These are phyloP conservation scores for Antrozous pallidus DNA, from an alignment of 2,797 vertebrate genomes.

Conservation along the genomic window DNA sequence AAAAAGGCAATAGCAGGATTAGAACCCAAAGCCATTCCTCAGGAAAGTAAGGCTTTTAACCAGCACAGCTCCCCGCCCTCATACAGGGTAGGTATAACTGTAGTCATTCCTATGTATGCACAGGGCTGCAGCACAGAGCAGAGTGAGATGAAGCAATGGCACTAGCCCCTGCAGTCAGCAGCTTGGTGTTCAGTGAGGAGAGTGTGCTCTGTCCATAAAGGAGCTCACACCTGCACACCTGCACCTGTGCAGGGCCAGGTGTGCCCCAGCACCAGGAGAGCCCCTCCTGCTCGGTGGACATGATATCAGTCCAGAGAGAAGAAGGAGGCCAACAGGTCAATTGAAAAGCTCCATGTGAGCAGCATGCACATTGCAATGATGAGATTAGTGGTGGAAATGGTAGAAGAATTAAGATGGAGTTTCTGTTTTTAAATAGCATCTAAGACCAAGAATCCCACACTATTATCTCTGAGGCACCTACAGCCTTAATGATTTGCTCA, in stretches of 20 bases:
- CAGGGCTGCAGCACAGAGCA: accelerated
- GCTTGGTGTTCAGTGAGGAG: not conserved
- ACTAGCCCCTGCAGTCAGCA: not conserved
- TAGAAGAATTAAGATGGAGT: constrained; percentile 48
- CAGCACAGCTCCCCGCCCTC: not conserved
- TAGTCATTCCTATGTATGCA: accelerated
- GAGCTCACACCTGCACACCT: not conserved
- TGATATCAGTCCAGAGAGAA: not conserved
- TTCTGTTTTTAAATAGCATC: constrained; percentile 64
- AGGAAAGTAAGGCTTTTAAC: not conserved
- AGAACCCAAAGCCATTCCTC: not conserved
- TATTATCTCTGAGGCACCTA: not conserved
- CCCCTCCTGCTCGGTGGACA: not conserved
- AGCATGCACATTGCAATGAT: not conserved
- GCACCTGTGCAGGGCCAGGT: too few relatives aligned
- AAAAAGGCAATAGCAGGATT: not conserved
- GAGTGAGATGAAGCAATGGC: too few relatives aligned
- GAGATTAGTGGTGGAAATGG: not conserved
- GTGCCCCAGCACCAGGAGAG: not conserved
- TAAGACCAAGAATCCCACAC: not conserved
- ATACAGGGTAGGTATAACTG: accelerated
- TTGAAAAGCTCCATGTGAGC: not conserved
- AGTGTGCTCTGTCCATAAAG: accelerated
- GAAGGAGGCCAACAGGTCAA: not conserved
- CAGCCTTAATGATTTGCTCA: constrained; percentile 64